A percentile compares a stretch with the other conserved stretches of the same genome.
Evolutionary conservation across 30 jellyfish, hydroid and myxozoan species (phyloP).

Genomic region (Euphysa ruthae): DNA sequence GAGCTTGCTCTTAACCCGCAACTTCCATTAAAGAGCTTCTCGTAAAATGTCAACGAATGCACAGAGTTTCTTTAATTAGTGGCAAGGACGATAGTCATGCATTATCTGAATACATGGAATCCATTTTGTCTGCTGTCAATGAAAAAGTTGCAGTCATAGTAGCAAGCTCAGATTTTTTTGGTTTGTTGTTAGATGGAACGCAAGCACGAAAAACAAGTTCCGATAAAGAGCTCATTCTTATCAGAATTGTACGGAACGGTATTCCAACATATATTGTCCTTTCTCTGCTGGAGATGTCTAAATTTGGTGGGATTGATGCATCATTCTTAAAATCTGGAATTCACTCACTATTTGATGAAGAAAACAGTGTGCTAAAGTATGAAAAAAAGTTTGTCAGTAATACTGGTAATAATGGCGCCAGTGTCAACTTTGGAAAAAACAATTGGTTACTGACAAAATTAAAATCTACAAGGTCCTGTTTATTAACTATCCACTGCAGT

Average conservation of each 20-base stretch:
- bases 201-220: background rate
- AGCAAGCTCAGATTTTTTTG: background rate
- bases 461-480: background rate
- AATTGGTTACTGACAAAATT: background rate
- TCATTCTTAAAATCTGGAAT: slow-evolving; percentile 22
- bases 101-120: background rate
- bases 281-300: slow-evolving; percentile 46
- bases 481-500: background rate
- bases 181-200: background rate
- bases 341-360: slow-evolving; percentile 15
- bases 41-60: background rate
- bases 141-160: slow-evolving; percentile 1
- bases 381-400: slow-evolving; percentile 13
- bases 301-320: slow-evolving; percentile 49
- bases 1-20: background rate
- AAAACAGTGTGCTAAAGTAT: background rate
- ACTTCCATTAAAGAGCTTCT: background rate
- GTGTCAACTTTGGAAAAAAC: slow-evolving; percentile 36
- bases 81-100: background rate
- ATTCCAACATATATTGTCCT: slow-evolving; percentile 29
- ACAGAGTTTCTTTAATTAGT: background rate
- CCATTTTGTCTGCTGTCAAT: slow-evolving; percentile 16
- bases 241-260: slow-evolving; percentile 24
- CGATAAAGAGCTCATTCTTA: background rate
- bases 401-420: slow-evolving; percentile 62